Evolutionary conservation across 2,797 vertebrate genomes (phyloP).

Genomic region (Cirrhinus molitorella): DNA sequence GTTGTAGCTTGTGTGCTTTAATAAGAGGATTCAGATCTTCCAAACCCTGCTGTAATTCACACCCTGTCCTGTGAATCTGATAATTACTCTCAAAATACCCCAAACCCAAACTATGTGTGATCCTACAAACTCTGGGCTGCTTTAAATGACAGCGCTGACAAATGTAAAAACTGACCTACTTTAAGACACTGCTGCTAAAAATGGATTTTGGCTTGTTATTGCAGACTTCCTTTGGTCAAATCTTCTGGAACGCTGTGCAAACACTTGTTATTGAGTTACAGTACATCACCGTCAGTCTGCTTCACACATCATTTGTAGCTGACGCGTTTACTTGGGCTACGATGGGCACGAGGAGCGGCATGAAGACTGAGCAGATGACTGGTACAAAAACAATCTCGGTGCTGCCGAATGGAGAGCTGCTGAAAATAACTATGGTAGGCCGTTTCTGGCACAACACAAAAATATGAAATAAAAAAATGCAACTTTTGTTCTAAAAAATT

Average conservation of each 20-base stretch:
- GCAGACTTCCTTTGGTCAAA: conserved; percentile 3
- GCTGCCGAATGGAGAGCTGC: not conserved
- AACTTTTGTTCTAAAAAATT: no score
- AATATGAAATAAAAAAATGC: not conserved
- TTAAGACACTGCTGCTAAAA: conserved; percentile 22
- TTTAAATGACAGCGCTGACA: conserved; percentile 19
- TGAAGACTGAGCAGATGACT: not conserved
- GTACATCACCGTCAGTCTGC: not conserved
- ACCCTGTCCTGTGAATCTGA: conserved; percentile 9
- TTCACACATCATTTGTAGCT: conserved; percentile 8
- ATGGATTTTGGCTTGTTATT: not conserved
- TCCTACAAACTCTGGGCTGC: not conserved
- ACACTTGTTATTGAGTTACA: conserved; percentile 8
- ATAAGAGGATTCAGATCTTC: not conserved
- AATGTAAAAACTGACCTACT: conserved; percentile 36
- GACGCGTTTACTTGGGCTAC: not conserved
- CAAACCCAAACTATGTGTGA: not conserved
- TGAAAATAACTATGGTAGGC: not conserved
- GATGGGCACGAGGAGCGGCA: not conserved
- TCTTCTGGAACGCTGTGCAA: conserved; percentile 1
- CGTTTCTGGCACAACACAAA: not conserved
- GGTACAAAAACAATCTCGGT: not conserved
- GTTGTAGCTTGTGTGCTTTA: not conserved
- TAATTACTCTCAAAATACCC: conserved; percentile 14
- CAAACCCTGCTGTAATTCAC: conserved; percentile 5